A percentile compares a stretch with the other conserved stretches of the same genome.
Evolutionary conservation across 2,888 invertebrate species (phyloP).

Genomic region (Meganola albula): DNA sequence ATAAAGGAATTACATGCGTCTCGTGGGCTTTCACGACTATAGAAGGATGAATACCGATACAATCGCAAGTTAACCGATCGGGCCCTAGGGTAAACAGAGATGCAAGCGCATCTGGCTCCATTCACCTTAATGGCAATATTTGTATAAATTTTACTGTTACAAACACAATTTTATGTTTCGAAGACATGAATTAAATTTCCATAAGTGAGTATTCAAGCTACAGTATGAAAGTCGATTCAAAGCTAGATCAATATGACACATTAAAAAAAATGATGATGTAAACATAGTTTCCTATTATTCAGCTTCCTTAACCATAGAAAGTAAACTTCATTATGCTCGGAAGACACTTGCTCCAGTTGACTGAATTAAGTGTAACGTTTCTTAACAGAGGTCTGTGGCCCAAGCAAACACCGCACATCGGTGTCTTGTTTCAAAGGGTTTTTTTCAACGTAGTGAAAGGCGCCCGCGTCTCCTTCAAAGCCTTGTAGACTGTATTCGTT

Average conservation of each 20-base stretch:
- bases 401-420: slow-evolving; percentile 56
- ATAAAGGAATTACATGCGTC: slow-evolving; percentile 63
- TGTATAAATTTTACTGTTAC: slow-evolving; percentile 4
- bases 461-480: slow-evolving; percentile 66
- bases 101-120: slow-evolving; percentile 35
- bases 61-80: slow-evolving; percentile 55
- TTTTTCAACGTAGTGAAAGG: slow-evolving; percentile 65
- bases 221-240: too few species aligned
- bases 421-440: slow-evolving; percentile 64
- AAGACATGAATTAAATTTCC: too few species aligned
- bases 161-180: too few species aligned
- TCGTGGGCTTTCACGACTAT: slow-evolving; percentile 48
- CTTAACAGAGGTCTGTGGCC: slow-evolving; percentile 55
- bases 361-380: slow-evolving; percentile 66
- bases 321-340: slow-evolving; percentile 31
- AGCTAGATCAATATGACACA: too few species aligned
- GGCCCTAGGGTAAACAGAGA: slow-evolving; percentile 42
- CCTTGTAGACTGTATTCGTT: slow-evolving; percentile 64
- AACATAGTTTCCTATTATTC: slow-evolving; percentile 16
- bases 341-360: slow-evolving; percentile 49
- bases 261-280: slow-evolving; percentile 14
- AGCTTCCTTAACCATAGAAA: slow-evolving; percentile 18
- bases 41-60: slow-evolving; percentile 43
- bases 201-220: too few species aligned
- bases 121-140: slow-evolving; percentile 22